A percentile compares a stretch with the other conserved stretches of the same genome.
These are phyloP conservation scores for human (Homo sapiens) DNA, from an alignment of 2,113 vertebrate species.

Conservation along the genomic window GRCh38 chr1:53111001-53111500, in stretches of 20 bases:
- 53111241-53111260: neutral
- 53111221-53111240: rapidly evolving
- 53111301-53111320: neutral
- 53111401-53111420: too few relatives aligned
- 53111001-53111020: neutral
- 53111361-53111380: neutral
- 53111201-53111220: neutral
- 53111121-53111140: neutral
- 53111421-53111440: neutral
- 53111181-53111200: neutral
- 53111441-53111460: neutral
- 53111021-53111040: neutral
- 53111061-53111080: neutral
- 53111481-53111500: neutral
- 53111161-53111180: neutral
- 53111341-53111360: neutral
- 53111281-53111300: neutral
- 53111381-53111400: rapidly evolving
- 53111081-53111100: too few relatives aligned
- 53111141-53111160: neutral
- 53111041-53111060: neutral
- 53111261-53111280: neutral
- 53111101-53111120: neutral
- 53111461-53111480: neutral
- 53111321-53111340: neutral